Conservation (phyloP, 2,888 invertebrate genomes). For the Eupithecia exiguata region DNA sequence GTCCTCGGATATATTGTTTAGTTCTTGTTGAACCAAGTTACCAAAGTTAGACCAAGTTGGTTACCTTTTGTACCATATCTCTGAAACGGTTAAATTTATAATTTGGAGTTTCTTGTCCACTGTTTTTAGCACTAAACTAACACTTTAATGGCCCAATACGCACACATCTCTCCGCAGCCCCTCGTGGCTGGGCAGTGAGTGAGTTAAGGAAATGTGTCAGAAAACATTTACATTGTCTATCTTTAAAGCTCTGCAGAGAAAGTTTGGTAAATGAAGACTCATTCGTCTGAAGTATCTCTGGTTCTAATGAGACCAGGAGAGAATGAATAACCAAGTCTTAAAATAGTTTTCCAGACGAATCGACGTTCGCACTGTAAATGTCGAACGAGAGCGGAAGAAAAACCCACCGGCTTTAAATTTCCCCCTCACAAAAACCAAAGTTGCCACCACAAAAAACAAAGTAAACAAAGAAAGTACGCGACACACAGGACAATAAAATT, state of each 20-base stretch:
- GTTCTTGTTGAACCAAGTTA: neutral
- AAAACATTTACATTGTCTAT: neutral
- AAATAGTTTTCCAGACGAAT: neutral
- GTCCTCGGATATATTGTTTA: constrained; percentile 17
- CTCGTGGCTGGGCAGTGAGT: neutral
- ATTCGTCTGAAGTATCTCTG: neutral
- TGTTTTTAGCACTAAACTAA: neutral
- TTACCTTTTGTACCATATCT: neutral
- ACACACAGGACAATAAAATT: constrained; percentile 62
- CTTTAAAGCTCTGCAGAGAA: neutral
- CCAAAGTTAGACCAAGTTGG: too few species aligned
- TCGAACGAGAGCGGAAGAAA: neutral
- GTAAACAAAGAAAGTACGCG: constrained; percentile 56
- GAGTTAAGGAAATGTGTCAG: neutral
- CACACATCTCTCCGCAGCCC: neutral
- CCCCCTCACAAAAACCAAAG: constrained; percentile 23
- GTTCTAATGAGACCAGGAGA: neutral
- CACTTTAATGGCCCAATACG: neutral
- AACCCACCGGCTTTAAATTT: neutral
- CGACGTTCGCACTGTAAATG: neutral
- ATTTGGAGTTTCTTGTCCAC: neutral
- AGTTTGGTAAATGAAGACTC: neutral
- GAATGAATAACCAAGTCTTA: neutral
- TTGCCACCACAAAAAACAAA: constrained; percentile 28
- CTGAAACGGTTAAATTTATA: neutral